Conservation (phyloP, 1,140 invertebrate genomes). For the Latrodectus geometricus region DNA sequence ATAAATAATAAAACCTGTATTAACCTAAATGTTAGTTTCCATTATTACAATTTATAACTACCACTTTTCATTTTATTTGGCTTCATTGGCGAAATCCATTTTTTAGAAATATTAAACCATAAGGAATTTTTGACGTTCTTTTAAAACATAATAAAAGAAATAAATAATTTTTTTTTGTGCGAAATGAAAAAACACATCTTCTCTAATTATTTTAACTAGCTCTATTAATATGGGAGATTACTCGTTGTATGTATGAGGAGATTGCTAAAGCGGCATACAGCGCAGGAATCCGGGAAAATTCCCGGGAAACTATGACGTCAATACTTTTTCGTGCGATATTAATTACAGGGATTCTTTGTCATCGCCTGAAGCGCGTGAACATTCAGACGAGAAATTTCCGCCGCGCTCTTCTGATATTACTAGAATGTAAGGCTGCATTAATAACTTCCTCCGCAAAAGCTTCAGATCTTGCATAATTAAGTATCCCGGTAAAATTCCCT, state of each 20-base stretch:
- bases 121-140: too few relatives aligned
- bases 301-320: slow-evolving; percentile 22
- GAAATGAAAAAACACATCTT: neutral
- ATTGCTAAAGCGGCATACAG: neutral
- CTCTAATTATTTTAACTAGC: neutral
- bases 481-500: neutral
- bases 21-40: too few relatives aligned
- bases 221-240: neutral
- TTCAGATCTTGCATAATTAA: neutral
- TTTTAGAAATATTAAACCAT: too few relatives aligned
- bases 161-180: too few relatives aligned
- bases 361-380: neutral
- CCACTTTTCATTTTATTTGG: too few relatives aligned
- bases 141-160: too few relatives aligned
- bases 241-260: neutral
- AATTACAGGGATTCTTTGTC: slow-evolving; percentile 37
- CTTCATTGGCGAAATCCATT: too few relatives aligned
- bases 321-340: slow-evolving; percentile 31
- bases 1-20: too few relatives aligned
- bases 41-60: too few relatives aligned
- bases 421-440: neutral
- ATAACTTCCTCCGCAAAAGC: neutral
- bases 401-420: neutral
- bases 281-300: neutral
- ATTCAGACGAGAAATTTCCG: neutral